Evolutionary conservation across 1,140 invertebrate species (phyloP), one percentile per base, ranked within the genome.

Genomic region (Drosophila guanche): DNA sequence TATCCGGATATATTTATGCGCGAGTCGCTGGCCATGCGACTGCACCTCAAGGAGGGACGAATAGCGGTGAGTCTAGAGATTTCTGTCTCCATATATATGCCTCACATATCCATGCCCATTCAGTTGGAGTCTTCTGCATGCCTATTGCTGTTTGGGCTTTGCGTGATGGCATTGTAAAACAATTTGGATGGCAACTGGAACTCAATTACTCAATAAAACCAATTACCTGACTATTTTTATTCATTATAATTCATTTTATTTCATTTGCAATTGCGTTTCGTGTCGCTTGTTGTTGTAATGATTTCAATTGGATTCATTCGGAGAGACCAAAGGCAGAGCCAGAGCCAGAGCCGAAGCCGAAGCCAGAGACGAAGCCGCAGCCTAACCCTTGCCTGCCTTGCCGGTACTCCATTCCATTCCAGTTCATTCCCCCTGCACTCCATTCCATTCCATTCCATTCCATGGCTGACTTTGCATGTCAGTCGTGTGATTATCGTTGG

Each of bases 1-100:
- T 99, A 99, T 93, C 98, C 98, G 2, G 98, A 99, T 92, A 96
- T 99, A 52, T 99, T 99, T 93, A 99, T 99, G 98, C 94, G 98
- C 70, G 98, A 99, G 91, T 96, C 97, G 0, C 92, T 99, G 58
- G 98, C 98, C 25, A 95, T 99, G 94, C 94, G 98, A 80, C 94
- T 99, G 23, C 97, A 99, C 90, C 94, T 99, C 45, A 98, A 99
- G 75, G 99, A 99, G 92, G 98, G 97, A 79, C 94, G 99, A 91
- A 98, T 99, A 51, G 98, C 99, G 93, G 98, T 99, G 94, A 96
- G 96, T 95, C 79, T 57, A 59, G 16, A 20, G 16, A 20, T 20
- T 20, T 20, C 16, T 20, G 16, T 20, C 16, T 20, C 0, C 0
- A 20, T 20, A 20, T 20, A 1, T n/a, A n/a, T n/a, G n/a, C n/a